A percentile compares a stretch with the other conserved stretches of the same genome.
These are phyloP conservation scores for Cotesia chilonis DNA, from an alignment of 1,140 invertebrate species.

Conservation along the genomic window DNA sequence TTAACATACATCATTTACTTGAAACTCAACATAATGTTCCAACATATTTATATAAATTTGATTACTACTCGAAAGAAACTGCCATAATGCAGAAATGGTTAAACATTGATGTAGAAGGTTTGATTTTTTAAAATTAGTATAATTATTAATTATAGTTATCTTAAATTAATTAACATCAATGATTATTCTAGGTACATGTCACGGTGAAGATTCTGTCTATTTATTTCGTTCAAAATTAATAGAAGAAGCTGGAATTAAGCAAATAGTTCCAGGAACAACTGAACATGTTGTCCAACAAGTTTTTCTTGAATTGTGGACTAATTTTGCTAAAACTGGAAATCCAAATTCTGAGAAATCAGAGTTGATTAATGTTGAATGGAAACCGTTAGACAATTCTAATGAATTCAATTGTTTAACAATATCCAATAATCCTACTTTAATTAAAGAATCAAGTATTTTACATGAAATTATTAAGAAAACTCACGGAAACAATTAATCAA, in stretches of 20 bases:
- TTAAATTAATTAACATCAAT: neutral
- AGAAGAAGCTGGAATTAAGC: conserved; percentile 1
- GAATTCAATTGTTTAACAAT: no score
- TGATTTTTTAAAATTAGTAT: no score
- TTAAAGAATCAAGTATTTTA: conserved; percentile 42
- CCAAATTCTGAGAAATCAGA: no score
- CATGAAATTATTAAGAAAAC: no score
- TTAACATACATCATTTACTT: conserved; percentile 37
- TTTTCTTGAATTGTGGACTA: no score
- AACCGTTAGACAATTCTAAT: no score
- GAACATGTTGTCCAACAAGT: neutral
- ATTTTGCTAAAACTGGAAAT: no score
- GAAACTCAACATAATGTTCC: conserved; percentile 53
- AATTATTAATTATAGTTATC: no score
- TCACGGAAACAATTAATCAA: no score
- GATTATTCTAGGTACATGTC: conserved; percentile 43
- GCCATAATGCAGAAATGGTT: conserved; percentile 25
- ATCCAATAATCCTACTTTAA: no score
- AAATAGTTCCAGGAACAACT: neutral
- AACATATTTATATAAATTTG: conserved; percentile 67
- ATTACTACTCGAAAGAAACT: conserved; percentile 47
- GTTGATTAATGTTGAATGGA: no score
- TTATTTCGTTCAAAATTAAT: conserved; percentile 42
- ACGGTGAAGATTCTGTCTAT: conserved; percentile 50
- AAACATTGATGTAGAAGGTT: conserved; percentile 6